Percentiles rank a stretch among this genome's conserved stretches.
Evolutionary conservation across 2,888 invertebrate species (phyloP).

Genomic region (Lacanobia wlatinum): DNA sequence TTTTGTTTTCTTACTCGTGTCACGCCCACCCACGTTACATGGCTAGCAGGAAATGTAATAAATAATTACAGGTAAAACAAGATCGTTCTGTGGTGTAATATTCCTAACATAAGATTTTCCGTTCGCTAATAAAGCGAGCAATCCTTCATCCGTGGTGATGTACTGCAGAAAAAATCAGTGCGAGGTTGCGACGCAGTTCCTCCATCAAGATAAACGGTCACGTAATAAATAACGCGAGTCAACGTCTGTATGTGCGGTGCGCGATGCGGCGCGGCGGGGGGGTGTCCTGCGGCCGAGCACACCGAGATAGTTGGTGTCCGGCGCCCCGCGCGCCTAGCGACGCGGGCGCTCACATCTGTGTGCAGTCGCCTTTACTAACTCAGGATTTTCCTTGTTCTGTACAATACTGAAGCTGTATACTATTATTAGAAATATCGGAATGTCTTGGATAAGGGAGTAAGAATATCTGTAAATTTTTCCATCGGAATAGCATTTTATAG

Average conservation of each 20-base stretch:
- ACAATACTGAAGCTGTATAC: slow-evolving; percentile 42
- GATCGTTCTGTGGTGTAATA: not conserved
- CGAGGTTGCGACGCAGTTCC: not conserved
- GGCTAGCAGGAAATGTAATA: not conserved
- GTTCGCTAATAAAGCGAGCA: not conserved
- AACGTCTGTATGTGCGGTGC: slow-evolving; percentile 2
- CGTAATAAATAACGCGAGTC: slow-evolving; percentile 61
- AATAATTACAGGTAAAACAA: not conserved
- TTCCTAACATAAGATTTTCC: not conserved
- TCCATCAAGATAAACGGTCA: slow-evolving; percentile 55
- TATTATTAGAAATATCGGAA: slow-evolving; percentile 16
- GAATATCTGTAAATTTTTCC: not conserved
- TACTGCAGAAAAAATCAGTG: slow-evolving; percentile 44
- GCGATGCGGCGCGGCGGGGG: too few relatives aligned
- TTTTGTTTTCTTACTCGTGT: not conserved
- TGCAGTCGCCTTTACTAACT: slow-evolving; percentile 32
- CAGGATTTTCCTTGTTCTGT: slow-evolving; percentile 51
- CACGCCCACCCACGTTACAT: not conserved
- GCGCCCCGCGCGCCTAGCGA: not conserved
- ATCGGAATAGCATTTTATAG: not conserved
- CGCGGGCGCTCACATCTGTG: slow-evolving; percentile 25
- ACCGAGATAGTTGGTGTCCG: slow-evolving; percentile 39
- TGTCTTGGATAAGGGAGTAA: too few relatives aligned
- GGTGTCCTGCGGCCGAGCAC: slow-evolving; percentile 22
- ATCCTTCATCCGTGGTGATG: slow-evolving; percentile 19